A percentile compares a stretch with the other conserved stretches of the same genome.
Conservation (phyloP, 2,113 vertebrate species). For the Calidris pugnax region DNA sequence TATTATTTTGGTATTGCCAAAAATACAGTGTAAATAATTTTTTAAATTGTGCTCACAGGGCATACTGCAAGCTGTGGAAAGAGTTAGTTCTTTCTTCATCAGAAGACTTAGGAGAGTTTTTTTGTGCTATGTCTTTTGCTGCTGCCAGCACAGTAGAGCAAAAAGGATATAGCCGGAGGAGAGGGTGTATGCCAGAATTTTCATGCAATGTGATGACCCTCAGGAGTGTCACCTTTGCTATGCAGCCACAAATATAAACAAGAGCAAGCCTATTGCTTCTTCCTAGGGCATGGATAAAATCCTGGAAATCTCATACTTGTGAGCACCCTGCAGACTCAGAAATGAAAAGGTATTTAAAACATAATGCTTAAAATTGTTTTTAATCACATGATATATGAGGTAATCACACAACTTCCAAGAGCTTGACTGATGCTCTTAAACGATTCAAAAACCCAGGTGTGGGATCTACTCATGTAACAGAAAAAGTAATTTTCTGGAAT, state of each 20-base stretch:
- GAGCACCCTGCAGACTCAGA: background rate
- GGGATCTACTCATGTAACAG: background rate
- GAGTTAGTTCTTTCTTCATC: background rate
- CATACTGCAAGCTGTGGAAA: background rate
- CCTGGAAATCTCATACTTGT: background rate
- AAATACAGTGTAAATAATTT: background rate
- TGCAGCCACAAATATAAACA: background rate
- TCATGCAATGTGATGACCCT: background rate
- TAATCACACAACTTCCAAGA: background rate
- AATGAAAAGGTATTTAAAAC: background rate
- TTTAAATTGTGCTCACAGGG: background rate
- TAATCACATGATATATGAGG: background rate
- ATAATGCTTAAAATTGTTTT: background rate
- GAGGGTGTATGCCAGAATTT: background rate
- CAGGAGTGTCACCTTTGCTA: background rate
- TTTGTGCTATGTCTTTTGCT: background rate
- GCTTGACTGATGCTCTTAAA: background rate
- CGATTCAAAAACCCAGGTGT: background rate
- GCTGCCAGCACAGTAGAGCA: background rate
- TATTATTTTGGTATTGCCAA: background rate
- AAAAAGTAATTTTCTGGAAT: background rate
- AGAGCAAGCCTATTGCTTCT: background rate
- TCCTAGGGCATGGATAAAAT: background rate
- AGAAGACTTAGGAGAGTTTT: background rate
- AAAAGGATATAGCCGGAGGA: background rate